phyloP scores from a whole-genome alignment of 2,113 vertebrate genomes.

The Halcyon senegalensis region DNA sequence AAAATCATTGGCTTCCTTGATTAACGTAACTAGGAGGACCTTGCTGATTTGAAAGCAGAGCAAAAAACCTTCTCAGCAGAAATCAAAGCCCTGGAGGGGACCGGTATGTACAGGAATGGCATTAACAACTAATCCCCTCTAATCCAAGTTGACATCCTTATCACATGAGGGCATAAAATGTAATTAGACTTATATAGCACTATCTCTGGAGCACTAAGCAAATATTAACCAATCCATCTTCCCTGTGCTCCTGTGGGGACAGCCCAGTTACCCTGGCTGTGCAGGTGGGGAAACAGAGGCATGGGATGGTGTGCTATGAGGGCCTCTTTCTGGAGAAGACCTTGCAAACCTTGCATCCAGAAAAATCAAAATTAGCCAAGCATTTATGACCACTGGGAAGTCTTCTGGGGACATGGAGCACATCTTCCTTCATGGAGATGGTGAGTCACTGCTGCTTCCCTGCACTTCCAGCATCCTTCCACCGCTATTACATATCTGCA shows the following conservation, averaged over 20 bases:
- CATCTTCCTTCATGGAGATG: background rate
- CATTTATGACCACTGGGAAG: background rate
- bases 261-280: background rate
- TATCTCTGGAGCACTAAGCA: constrained; percentile 39
- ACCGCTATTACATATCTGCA: background rate
- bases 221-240: constrained; percentile 54
- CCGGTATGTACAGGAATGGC: constrained; percentile 63
- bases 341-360: background rate
- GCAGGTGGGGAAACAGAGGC: background rate
- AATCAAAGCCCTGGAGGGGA: constrained; percentile 44
- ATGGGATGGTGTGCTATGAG: background rate
- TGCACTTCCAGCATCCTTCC: background rate
- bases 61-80: constrained; percentile 21
- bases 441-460: background rate
- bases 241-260: background rate
- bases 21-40: background rate
- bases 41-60: background rate
- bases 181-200: constrained; percentile 52
- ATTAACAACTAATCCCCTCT: constrained; percentile 64
- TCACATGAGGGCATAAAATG: constrained; percentile 42
- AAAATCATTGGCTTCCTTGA: background rate
- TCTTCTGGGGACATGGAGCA: fast-evolving
- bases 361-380: background rate
- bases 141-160: constrained; percentile 68
- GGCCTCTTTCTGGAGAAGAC: background rate